Evolutionary conservation across 2,113 vertebrate genomes (phyloP), one percentile per base, ranked within the genome.

Genomic region (Rhinichthys klamathensis): DNA sequence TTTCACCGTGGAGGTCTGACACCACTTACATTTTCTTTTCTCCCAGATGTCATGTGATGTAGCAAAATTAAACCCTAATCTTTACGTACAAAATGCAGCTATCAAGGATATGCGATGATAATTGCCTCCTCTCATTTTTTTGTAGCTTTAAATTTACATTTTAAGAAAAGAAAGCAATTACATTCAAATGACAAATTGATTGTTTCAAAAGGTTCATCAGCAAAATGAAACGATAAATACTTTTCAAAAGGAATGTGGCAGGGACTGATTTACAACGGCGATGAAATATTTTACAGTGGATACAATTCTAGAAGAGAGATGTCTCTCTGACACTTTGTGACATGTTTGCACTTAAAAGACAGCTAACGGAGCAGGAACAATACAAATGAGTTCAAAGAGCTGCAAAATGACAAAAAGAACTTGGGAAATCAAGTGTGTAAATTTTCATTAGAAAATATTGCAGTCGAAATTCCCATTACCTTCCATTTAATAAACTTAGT

Each of bases 61-160:
- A 54, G 32, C 25, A 83, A 58, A 88, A 85, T 88, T 46, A 85
- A 75, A 58, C 49, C 49, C 25, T 58, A 46, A 38, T 79, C 84
- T 83, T 46, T 82, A 61, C 49, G 25, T 60, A 84, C 61, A 38
- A 44, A 87, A 58, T 77, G 41, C 73, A 44, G 67, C 18, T 75
- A 61, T 83, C 73, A 85, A 73, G 54, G 79, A 69, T 46, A 54
- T 76, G 76, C n/a, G 0, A 51, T 87, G 76, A 79, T 88, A 88
- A 88, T 88, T 44, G 65, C 21, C 83, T 27, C 60, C 35, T 83
- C 63, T 83, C 74, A 79, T 83, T 88, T 80, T 13, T 30, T 30
- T 13, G 56, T 32, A 56, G 67, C 23, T 54, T 72, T 58, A 54
- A 54, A 83, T 69, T 69, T 41, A 85, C 60, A 70, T 54, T 61